Percentiles rank a stretch among this genome's conserved stretches.
These are phyloP conservation scores for Leptinotarsa rubiginosa DNA, from an alignment of 2,888 invertebrate species.

Conservation along the genomic window DNA sequence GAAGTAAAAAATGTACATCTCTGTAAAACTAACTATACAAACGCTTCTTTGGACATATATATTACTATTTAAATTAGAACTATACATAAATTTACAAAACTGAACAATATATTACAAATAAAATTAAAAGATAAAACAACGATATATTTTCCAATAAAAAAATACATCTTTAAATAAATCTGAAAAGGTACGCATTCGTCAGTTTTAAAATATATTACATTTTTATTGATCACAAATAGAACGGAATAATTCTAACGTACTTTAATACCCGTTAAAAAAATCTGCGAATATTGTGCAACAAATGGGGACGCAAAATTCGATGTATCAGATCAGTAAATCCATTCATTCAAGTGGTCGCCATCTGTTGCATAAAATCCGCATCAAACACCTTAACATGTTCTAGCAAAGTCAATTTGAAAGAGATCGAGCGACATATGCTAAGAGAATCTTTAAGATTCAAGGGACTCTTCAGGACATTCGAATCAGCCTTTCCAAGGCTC, in stretches of 20 bases:
- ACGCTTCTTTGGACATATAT: constrained; percentile 65
- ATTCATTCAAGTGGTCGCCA: not conserved
- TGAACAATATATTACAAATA: constrained; percentile 61
- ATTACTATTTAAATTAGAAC: constrained; percentile 63
- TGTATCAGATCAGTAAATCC: constrained; percentile 46
- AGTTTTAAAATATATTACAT: constrained; percentile 60
- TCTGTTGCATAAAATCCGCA: constrained; percentile 36
- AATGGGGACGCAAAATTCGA: constrained; percentile 41
- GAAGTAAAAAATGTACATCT: constrained; percentile 65
- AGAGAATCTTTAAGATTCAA: constrained; percentile 49
- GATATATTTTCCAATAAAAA: constrained; percentile 62
- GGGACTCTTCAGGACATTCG: constrained; percentile 48
- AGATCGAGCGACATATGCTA: constrained; percentile 52
- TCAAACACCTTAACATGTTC: constrained; percentile 43
- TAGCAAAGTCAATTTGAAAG: constrained; percentile 54
- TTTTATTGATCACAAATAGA: constrained; percentile 64
- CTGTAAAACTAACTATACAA: constrained; percentile 58
- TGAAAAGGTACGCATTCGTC: constrained; percentile 62
- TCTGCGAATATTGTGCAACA: constrained; percentile 44
- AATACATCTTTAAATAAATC: constrained; percentile 60
- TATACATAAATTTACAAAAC: constrained; percentile 62
- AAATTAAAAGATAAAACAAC: constrained; percentile 64
- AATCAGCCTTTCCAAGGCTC: constrained; percentile 31
- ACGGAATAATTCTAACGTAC: constrained; percentile 63
- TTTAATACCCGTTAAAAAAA: constrained; percentile 65